Base-by-base conservation (phyloP, 2,888 invertebrate genomes). In the Scaptomyza tumidula region DNA sequence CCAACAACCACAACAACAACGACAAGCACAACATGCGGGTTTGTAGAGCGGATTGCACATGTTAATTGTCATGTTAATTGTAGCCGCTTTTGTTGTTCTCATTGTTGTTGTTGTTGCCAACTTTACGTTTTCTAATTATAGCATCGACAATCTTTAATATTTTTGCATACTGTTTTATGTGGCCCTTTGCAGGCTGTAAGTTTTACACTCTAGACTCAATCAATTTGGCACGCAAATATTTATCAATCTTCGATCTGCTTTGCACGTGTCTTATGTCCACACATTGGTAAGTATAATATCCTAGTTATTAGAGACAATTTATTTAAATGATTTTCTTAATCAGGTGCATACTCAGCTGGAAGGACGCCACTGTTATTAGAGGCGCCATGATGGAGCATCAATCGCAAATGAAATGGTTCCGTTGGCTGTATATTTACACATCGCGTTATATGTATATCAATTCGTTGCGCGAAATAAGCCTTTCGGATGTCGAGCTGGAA, bases 351-450 rank as follows among this genome's bases (percentile, higher is more conserved):
- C 93, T 95, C 37, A 94, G 94, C 60, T 94, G 94, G 93, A 93
- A 93, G 6, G 94, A 95, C 75, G 94, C 94, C 56, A 90, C 93
- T 4, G 91, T 93, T 27, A 92, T 96, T 29, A 93, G 96, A 90
- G 93, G 93, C 75, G 98, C 98, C 4, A 98, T 99, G 98, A 93
- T 93, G 75, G 94, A 94, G 59, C 98, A 99, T 91, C 93, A 93
- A 78, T 97, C 98, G n/a, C 99, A 99, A 92, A 95, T 97, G 93
- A 95, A 97, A 41, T 99, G 99, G 99, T 99, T 97, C 92, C 94
- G 99, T 60, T 94, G 95, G 90, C 93, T 99, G 4, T 99, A 98
- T 90, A 95, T 99, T 83, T 90, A 94, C 44, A 96, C 98, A 92
- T 98, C 98, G 13, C 94, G 98, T 58, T 99, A 98, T 91, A 96